Base-by-base conservation (phyloP, 2,888 invertebrate genomes). In the Meganola albula region DNA sequence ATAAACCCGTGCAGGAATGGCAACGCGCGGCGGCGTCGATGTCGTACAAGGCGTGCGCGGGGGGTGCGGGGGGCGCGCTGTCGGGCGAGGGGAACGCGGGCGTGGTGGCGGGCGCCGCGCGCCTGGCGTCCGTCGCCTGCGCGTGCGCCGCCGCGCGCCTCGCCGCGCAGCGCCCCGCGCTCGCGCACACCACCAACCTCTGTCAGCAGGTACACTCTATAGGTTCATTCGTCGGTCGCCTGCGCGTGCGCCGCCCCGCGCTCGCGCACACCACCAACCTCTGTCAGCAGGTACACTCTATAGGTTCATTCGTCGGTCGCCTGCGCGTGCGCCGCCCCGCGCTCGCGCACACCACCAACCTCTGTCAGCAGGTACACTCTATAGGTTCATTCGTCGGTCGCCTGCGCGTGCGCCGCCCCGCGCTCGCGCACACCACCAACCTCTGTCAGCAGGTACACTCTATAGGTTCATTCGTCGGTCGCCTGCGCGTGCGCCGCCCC, bases 141-240 rank as follows among this genome's bases (percentile, higher is more conserved):
- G 84, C 84, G 0, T 84, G 83, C 72, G 84, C 83, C 9, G 84
- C 84, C 30, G 80, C 84, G 3, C 34, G 79, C 2, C 72, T 85
- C 1, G 70, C 70, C 40, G 80, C 83, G 38, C 68, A 74, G 1
- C 38, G 59, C 20, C 79, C 83, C 0, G 71, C 64, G 16, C 57
- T 80, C 12, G 71, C 79, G 0, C 68, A 65, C 31, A 45, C 56
- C 11, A 80, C 84, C 30, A 75, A 80, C 34, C 44, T 43, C 28
- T 80, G 82, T 42, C 84, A 84, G 53, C 76, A 84, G 74, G 84
- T 83, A 18, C n/a, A n/a, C n/a, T n/a, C n/a, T n/a, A n/a, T n/a
- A n/a, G n/a, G n/a, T n/a, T n/a, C n/a, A n/a, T n/a, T n/a, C 9
- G 84, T 79, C 80, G 39, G 84, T 84, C 0, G 71, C 70, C 37